Evolutionary conservation across 2,113 vertebrate genomes (phyloP).

Genomic region (Sylvilagus bachmani): DNA sequence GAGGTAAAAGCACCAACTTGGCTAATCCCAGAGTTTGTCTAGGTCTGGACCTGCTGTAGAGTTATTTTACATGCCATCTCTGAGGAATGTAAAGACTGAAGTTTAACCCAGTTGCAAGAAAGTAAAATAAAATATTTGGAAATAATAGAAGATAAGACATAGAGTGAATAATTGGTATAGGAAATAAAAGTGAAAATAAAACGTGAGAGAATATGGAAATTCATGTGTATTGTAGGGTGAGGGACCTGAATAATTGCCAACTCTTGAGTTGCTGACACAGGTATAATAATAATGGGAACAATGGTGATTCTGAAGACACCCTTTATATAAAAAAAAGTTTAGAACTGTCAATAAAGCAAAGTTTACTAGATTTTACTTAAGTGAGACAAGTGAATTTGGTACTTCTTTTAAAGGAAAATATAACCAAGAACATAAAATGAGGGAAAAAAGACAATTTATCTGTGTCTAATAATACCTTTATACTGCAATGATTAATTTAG

Average conservation of each 20-base stretch:
- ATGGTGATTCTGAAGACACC: not conserved
- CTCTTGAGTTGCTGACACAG: constrained; percentile 11
- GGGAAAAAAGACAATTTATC: not conserved
- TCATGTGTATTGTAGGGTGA: not conserved
- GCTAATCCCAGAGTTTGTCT: not conserved
- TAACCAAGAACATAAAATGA: not conserved
- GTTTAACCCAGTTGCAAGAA: not conserved
- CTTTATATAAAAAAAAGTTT: not conserved
- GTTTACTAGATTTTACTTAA: constrained; percentile 38
- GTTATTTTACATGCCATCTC: not conserved
- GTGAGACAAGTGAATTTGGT: constrained; percentile 6
- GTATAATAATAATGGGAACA: not conserved
- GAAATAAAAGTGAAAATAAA: constrained; percentile 47
- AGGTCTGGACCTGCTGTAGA: not conserved
- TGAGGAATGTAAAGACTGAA: not conserved
- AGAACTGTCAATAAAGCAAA: not conserved
- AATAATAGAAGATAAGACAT: not conserved
- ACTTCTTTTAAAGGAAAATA: constrained; percentile 28
- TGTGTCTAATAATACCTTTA: constrained; percentile 29
- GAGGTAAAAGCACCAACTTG: not conserved
- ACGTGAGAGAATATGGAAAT: not conserved
- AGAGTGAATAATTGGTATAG: not conserved
- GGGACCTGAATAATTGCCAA: not conserved
- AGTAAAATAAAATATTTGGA: constrained; percentile 10
- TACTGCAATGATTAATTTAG: constrained; percentile 19